Conservation (phyloP, 2,888 invertebrate genomes). For the Formica aserva region DNA sequence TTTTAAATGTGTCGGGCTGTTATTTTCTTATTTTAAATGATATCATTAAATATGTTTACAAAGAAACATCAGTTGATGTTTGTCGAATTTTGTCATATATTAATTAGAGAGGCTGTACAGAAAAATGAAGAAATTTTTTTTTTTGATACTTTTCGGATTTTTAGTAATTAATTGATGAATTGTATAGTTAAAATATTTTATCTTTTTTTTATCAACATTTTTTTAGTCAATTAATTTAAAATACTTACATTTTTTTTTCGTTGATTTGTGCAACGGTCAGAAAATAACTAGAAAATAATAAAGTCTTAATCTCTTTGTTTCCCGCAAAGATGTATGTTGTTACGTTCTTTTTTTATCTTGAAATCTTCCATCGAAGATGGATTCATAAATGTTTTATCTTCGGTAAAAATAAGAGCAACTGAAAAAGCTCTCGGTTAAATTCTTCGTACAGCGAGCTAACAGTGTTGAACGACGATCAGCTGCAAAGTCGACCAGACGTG, state of each 20-base stretch:
- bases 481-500: conserved; percentile 32
- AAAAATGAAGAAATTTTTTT: neutral
- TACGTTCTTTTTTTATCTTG: neutral
- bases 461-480: conserved; percentile 50
- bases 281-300: neutral
- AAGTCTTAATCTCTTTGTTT: neutral
- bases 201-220: neutral
- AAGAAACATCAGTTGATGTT: neutral
- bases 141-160: neutral
- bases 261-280: neutral
- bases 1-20: neutral
- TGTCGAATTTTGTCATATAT: neutral
- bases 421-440: conserved; percentile 30
- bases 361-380: neutral
- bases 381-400: conserved; percentile 9
- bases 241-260: neutral
- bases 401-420: conserved; percentile 16
- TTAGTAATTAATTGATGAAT: neutral
- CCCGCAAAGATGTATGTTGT: neutral
- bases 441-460: conserved; percentile 33
- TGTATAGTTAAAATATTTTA: neutral
- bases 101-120: neutral
- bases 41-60: neutral
- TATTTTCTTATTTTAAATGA: neutral
- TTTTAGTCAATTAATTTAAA: neutral